Conservation (phyloP, 2,797 vertebrate species). For the Onychomys arenicola region DNA sequence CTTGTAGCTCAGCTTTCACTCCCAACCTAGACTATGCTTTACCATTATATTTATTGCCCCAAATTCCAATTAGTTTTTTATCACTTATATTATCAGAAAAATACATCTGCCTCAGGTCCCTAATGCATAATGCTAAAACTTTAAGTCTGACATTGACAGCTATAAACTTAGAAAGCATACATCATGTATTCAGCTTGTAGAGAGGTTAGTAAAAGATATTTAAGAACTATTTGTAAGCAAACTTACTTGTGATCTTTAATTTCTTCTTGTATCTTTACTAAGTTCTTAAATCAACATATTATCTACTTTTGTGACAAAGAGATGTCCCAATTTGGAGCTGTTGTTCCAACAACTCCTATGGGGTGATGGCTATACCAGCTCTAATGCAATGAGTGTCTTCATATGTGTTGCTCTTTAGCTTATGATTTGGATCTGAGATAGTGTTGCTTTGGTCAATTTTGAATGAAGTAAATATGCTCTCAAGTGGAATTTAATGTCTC, state of each 20-base stretch:
- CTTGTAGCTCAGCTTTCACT: neutral
- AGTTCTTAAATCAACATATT: slow-evolving; percentile 81
- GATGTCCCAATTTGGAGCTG: slow-evolving; percentile 67
- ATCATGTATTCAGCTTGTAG: slow-evolving; percentile 71
- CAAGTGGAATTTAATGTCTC: neutral
- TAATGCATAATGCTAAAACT: neutral
- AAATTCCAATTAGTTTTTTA: slow-evolving; percentile 17
- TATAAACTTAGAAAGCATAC: slow-evolving; percentile 47
- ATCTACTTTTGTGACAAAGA: slow-evolving; percentile 73
- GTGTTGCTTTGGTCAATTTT: neutral
- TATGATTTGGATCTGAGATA: neutral
- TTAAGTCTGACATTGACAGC: neutral
- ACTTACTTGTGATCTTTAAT: slow-evolving; percentile 73
- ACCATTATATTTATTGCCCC: neutral
- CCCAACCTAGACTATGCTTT: neutral
- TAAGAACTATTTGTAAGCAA: slow-evolving; percentile 72
- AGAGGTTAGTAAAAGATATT: slow-evolving; percentile 57
- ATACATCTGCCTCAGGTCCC: neutral
- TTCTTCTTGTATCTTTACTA: slow-evolving; percentile 75
- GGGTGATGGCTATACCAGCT: slow-evolving; percentile 7
- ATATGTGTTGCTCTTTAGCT: slow-evolving; percentile 29
- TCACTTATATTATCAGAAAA: neutral
- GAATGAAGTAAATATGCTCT: slow-evolving; percentile 2
- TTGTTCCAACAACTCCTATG: slow-evolving; percentile 55
- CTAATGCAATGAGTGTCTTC: slow-evolving; percentile 67